phyloP scores from a whole-genome alignment of 2,113 vertebrate genomes.

The Pleuronectes platessa region DNA sequence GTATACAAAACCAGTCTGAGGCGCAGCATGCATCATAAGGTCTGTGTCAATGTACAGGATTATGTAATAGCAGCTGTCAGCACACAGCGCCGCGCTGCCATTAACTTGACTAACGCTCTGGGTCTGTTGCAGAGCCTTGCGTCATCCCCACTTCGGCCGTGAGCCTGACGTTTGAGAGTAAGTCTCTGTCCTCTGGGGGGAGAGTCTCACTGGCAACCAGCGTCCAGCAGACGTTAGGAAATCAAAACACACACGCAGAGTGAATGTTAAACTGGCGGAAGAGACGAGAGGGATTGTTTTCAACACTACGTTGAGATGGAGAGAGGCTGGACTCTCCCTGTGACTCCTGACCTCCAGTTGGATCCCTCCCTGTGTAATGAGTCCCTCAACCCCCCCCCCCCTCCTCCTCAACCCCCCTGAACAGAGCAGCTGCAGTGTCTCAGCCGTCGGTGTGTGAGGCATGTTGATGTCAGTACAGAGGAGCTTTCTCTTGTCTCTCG shows the following conservation, averaged over 20 bases:
- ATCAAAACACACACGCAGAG: not conserved
- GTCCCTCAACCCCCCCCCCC: slow-evolving; percentile 39
- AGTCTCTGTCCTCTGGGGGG: slow-evolving; percentile 1
- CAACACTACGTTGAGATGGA: not conserved
- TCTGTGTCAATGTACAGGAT: slow-evolving; percentile 56
- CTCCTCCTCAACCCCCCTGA: slow-evolving; percentile 21
- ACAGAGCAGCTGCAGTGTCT: slow-evolving; percentile 73
- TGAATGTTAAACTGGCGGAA: not conserved
- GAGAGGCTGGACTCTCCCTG: slow-evolving; percentile 24
- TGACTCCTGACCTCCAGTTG: slow-evolving; percentile 46
- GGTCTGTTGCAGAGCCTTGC: slow-evolving; percentile 59
- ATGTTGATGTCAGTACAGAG: slow-evolving; percentile 66
- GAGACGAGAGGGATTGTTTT: slow-evolving; percentile 6
- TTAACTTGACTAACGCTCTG: slow-evolving; percentile 42
- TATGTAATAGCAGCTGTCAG: slow-evolving; percentile 67
- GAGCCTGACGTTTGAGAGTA: slow-evolving; percentile 1
- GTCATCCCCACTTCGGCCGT: slow-evolving; percentile 40
- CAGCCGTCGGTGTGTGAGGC: slow-evolving; percentile 65
- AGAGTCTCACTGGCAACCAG: not conserved
- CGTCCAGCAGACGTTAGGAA: slow-evolving; percentile 11
- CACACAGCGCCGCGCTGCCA: slow-evolving; percentile 9
- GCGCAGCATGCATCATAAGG: slow-evolving; percentile 40
- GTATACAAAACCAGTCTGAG: slow-evolving; percentile 51
- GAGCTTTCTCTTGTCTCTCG: slow-evolving; percentile 45
- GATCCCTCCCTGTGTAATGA: slow-evolving; percentile 44